phyloP scores from a whole-genome alignment of 2,113 vertebrate genomes.

The Neogobius melanostomus region DNA sequence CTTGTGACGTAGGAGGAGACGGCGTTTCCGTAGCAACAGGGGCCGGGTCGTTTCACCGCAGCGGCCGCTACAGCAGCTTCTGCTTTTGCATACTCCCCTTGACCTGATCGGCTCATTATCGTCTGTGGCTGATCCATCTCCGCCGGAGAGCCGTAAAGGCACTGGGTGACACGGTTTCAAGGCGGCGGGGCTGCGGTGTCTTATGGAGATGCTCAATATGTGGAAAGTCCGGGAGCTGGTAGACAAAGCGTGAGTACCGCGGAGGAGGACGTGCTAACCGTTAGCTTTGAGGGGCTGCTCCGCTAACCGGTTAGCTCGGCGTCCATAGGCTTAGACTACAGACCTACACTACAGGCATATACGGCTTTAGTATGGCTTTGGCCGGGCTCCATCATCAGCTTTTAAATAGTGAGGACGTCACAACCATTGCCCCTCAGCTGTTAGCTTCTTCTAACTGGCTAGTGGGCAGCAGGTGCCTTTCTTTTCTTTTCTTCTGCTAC shows the following conservation, averaged over 20 bases:
- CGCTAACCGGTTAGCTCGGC: conserved; percentile 1
- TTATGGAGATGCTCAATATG: conserved; percentile 89
- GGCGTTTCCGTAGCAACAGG: conserved; percentile 77
- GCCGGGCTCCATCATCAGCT: conserved; percentile 52
- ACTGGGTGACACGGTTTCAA: conserved; percentile 57
- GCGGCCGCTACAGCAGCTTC: conserved; percentile 27
- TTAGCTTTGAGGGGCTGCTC: neutral
- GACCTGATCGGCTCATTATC: conserved; percentile 14
- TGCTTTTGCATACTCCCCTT: conserved; percentile 18
- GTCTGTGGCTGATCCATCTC: conserved; percentile 57
- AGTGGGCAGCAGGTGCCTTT: conserved; percentile 43
- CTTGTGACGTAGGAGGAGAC: conserved; percentile 58
- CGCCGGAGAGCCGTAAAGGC: conserved; percentile 45
- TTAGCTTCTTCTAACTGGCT: conserved; percentile 60
- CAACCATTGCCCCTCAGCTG: conserved; percentile 60
- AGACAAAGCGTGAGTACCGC: conserved; percentile 96
- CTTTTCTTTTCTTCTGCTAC: conserved; percentile 16
- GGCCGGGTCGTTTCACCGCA: conserved; percentile 62
- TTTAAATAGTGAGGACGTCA: conserved; percentile 60
- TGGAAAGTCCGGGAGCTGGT: conserved; percentile 97
- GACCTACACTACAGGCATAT: neutral
- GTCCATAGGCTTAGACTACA: neutral
- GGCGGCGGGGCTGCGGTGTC: conserved; percentile 64
- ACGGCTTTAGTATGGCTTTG: conserved; percentile 13
- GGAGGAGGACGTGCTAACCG: conserved; percentile 12